Percentiles rank a stretch among this genome's conserved stretches.
Evolutionary conservation across 2,113 vertebrate species (phyloP).

Genomic region (Bambusicola thoracicus): DNA sequence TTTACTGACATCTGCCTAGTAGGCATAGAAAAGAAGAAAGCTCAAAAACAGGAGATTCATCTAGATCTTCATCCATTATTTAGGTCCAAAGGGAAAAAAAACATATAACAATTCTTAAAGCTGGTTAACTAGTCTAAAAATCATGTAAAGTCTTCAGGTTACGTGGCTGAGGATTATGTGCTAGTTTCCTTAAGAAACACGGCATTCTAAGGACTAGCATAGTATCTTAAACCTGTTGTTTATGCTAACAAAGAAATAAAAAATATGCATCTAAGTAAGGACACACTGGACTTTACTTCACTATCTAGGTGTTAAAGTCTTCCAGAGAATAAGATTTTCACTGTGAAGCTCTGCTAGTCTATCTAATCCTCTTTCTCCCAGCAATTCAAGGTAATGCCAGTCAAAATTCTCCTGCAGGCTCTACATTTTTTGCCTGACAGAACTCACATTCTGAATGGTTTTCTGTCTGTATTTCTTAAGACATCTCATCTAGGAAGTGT

Average conservation of each 20-base stretch:
- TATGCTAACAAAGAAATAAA: neutral
- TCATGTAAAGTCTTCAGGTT: neutral
- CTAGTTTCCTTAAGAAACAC: neutral
- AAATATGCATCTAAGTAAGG: neutral
- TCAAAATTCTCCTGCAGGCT: rapidly evolving
- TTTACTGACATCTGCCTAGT: neutral
- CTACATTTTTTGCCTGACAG: neutral
- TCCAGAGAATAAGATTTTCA: neutral
- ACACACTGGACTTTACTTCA: neutral
- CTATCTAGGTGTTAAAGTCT: neutral
- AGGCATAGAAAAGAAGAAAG: neutral
- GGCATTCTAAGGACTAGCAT: neutral
- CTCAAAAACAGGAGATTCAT: neutral
- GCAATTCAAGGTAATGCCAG: rapidly evolving
- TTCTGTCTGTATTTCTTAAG: neutral
- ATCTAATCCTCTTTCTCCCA: neutral
- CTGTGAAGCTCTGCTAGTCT: neutral
- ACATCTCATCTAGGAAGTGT: neutral
- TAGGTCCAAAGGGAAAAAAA: neutral
- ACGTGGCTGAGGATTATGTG: neutral
- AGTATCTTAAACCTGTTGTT: neutral
- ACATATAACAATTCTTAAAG: neutral
- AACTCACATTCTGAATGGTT: neutral
- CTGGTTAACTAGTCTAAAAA: neutral
- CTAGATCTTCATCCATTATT: neutral